Base-by-base conservation (phyloP, 2,888 invertebrate species). In the Trissonchulus latispiculum region DNA sequence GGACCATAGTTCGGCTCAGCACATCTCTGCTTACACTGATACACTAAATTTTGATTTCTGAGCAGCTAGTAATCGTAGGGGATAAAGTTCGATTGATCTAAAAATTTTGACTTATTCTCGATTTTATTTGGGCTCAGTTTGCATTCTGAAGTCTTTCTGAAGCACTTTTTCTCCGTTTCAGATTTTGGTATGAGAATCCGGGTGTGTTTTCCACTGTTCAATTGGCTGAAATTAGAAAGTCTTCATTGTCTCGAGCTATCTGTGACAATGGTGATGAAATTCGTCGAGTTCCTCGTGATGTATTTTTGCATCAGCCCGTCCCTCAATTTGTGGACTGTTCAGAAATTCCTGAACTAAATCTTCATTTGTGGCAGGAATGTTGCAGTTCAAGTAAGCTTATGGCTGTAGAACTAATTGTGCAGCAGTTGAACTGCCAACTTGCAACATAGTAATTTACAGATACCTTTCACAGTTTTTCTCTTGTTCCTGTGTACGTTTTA, bases 231-330 rank as follows among this genome's bases (percentile, higher is more conserved):
- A 90, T 99, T 70, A 77, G 77, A 68, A 89, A 91, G 82, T 87
- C 90, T 0, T 90, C 89, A 36, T 85, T 99, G 36, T 90, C 91
- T 0, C 87, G 91, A 70, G 87, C 96, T 28, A 84, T 99, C 1
- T 99, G 99, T 82, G 92, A 96, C 81, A 93, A 93, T 81, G 92
- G 92, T 0, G 99, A 99, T 81, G 90, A 90, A 78, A 93, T 99
- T 71, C 89, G 90, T 31, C 78, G 81, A 68, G 83, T 93, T 29
- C 90, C 90, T 62, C 87, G 87, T 77, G 89, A 95, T 80, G 90
- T 92, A 0, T 95, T 96, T 68, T 1, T 59, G 1, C 28, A 59
- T 61, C 70, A 64, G n/a, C 28, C 36, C 61, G 3, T 2, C 23
- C 15, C 8, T 2, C 33, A 68, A 33, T 68, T 68, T 33, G 69